These are phyloP conservation scores for Drosophila pachea DNA, from an alignment of 1,140 invertebrate species.

Conservation along the genomic window DNA sequence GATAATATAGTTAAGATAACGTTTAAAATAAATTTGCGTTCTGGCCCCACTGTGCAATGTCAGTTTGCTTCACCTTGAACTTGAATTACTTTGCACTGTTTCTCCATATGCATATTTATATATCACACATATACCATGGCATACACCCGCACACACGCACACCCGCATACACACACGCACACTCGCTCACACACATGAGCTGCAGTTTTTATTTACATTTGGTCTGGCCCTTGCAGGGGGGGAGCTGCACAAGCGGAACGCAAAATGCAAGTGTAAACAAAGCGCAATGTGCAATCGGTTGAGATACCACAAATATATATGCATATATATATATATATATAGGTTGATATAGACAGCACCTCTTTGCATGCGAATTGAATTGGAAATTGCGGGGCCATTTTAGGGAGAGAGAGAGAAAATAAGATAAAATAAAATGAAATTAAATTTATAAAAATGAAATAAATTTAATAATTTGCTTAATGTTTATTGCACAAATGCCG, in stretches of 20 bases:
- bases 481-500: too few relatives aligned
- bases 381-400: too few relatives aligned
- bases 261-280: background rate
- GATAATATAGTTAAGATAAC: too few relatives aligned
- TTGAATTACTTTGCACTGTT: slow-evolving; percentile 67
- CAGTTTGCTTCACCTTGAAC: slow-evolving; percentile 60
- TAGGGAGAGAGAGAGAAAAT: too few relatives aligned
- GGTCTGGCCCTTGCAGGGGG: background rate
- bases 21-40: background rate
- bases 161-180: background rate
- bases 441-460: too few relatives aligned
- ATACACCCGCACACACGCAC: background rate
- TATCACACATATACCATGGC: slow-evolving; percentile 9
- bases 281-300: too few relatives aligned
- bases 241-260: background rate
- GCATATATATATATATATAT: slow-evolving; percentile 2
- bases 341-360: too few relatives aligned
- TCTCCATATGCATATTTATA: slow-evolving; percentile 59
- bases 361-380: too few relatives aligned
- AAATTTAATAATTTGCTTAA: too few relatives aligned
- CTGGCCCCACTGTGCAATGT: background rate
- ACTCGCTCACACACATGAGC: background rate
- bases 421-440: too few relatives aligned
- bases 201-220: slow-evolving; percentile 23
- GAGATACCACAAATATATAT: slow-evolving; percentile 5